Conservation (phyloP, 1,140 invertebrate species). For the Drosophila tristis region DNA sequence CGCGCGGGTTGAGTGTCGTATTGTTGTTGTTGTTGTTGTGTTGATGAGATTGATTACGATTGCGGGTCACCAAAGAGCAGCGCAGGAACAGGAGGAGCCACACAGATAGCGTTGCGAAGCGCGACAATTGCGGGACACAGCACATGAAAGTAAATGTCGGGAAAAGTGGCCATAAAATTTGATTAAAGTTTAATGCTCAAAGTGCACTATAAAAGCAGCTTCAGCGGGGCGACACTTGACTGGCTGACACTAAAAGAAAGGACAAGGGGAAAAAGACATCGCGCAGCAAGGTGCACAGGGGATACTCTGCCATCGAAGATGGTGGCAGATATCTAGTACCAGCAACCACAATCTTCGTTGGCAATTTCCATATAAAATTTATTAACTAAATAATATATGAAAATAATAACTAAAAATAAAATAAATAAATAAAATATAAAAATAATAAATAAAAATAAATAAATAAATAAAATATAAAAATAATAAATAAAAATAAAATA, state of each 20-base stretch:
- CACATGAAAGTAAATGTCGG: conserved; percentile 70
- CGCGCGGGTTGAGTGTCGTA: conserved; percentile 19
- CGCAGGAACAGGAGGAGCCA: conserved; percentile 1
- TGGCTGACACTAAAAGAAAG: conserved; percentile 25
- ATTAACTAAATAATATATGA: too few species aligned
- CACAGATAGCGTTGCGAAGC: conserved; percentile 23
- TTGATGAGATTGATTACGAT: conserved; percentile 82
- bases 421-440: too few species aligned
- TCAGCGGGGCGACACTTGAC: conserved; percentile 19
- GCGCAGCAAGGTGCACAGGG: neutral
- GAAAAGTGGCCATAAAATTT: conserved; percentile 74
- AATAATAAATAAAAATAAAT: too few species aligned
- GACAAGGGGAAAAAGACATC: neutral
- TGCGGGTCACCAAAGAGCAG: conserved; percentile 46
- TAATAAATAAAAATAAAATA: too few species aligned
- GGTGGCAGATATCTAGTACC: neutral
- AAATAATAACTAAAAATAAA: too few species aligned
- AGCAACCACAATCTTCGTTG: too few species aligned
- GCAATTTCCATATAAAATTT: neutral
- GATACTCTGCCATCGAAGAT: neutral
- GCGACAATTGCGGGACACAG: conserved; percentile 30
- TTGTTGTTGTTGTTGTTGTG: conserved; percentile 56
- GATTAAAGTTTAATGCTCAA: conserved; percentile 73
- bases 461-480: too few species aligned
- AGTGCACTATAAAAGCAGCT: conserved; percentile 51